Evolutionary conservation across 2,888 invertebrate genomes (phyloP).

Genomic region (Drepanosiphum platanoidis): DNA sequence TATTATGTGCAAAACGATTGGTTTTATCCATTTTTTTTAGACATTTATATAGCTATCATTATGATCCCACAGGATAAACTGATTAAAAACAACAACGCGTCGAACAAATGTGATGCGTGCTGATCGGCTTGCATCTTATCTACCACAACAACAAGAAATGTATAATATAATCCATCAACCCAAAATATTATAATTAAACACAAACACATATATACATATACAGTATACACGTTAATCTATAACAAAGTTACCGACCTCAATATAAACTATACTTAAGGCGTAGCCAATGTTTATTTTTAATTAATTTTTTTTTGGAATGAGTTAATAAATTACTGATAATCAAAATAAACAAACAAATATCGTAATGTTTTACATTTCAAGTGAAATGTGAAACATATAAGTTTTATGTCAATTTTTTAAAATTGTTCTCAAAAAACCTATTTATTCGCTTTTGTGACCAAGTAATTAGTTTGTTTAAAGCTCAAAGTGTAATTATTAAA

Average conservation of each 20-base stretch:
- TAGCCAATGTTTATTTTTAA: slow-evolving; percentile 38
- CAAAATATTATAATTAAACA: slow-evolving; percentile 48
- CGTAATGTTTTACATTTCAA: background rate
- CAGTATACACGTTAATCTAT: background rate
- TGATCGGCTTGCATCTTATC: background rate
- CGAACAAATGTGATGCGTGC: background rate
- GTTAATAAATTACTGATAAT: slow-evolving; percentile 10
- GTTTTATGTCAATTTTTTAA: background rate
- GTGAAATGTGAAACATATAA: background rate
- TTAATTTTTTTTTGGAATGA: slow-evolving; percentile 39
- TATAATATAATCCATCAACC: slow-evolving; percentile 10
- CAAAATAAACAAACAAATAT: background rate
- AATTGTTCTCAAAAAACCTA: background rate
- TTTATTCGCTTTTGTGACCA: too few relatives aligned
- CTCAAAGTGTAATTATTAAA: too few relatives aligned
- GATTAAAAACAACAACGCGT: background rate
- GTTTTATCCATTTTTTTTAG: background rate
- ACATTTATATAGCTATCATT: background rate
- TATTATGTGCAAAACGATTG: background rate
- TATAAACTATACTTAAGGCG: background rate
- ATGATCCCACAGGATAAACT: background rate
- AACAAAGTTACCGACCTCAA: slow-evolving; percentile 18
- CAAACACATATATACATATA: slow-evolving; percentile 13
- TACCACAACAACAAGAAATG: background rate
- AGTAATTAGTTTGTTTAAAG: too few relatives aligned